Conservation (phyloP, 2,797 vertebrate species). For the Hydrophis major region DNA sequence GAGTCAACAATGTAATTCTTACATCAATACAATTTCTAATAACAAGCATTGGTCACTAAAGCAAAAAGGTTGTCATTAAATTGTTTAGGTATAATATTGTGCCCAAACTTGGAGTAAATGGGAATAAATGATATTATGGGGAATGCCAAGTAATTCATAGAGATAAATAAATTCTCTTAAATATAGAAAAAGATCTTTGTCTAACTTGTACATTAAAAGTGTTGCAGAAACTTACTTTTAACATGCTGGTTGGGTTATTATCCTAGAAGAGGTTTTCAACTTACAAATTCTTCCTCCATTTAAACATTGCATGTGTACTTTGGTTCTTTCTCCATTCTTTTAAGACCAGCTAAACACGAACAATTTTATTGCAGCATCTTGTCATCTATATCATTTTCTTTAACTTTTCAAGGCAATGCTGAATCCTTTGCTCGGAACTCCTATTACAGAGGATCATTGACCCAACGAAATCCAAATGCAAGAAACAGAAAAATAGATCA, state of each 20-base stretch:
- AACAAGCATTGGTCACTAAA: background rate
- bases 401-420: conserved; percentile 42
- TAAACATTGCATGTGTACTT: background rate
- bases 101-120: background rate
- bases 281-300: background rate
- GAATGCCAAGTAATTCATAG: background rate
- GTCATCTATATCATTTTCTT: background rate
- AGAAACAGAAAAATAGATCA: conserved; percentile 60
- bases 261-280: background rate
- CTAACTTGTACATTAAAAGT: background rate
- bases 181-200: background rate
- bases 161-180: background rate
- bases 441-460: conserved; percentile 80
- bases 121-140: background rate
- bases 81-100: background rate
- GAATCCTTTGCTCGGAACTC: conserved; percentile 76
- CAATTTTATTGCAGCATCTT: background rate
- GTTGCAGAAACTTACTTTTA: background rate
- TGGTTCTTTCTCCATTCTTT: background rate
- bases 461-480: conserved; percentile 79
- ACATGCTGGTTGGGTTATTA: background rate
- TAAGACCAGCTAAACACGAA: background rate
- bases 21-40: background rate
- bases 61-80: background rate
- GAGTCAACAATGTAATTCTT: background rate